A percentile compares a stretch with the other conserved stretches of the same genome.
These are phyloP conservation scores for Rhysida immarginata DNA, from an alignment of 1,140 invertebrate species.

Conservation along the genomic window DNA sequence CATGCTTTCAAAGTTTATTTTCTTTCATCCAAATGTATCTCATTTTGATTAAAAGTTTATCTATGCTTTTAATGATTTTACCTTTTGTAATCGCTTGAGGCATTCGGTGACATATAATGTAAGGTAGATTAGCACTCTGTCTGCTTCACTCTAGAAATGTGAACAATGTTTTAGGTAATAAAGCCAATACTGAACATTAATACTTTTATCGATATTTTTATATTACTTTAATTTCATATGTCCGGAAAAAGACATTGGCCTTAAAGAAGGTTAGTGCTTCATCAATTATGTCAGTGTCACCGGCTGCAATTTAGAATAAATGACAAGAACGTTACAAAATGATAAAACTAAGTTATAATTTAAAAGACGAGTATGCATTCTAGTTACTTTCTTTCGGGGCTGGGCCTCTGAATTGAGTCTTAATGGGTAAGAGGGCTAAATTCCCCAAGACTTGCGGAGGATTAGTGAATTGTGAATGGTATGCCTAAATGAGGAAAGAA, in stretches of 20 bases:
- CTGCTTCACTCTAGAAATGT: slow-evolving; percentile 66
- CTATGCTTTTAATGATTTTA: too few species aligned
- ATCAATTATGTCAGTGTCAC: slow-evolving; percentile 78
- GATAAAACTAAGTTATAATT: slow-evolving; percentile 7
- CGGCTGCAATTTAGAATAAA: slow-evolving; percentile 19
- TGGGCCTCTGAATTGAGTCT: slow-evolving; percentile 74
- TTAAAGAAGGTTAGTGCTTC: slow-evolving; percentile 95
- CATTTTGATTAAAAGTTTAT: too few species aligned
- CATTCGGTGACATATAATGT: slow-evolving; percentile 99
- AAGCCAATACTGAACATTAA: too few species aligned
- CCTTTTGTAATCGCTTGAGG: slow-evolving; percentile 79
- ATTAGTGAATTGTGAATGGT: slow-evolving; percentile 76
- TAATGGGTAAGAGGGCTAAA: slow-evolving; percentile 74
- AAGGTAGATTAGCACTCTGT: slow-evolving; percentile 91
- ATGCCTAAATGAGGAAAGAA: slow-evolving; percentile 46
- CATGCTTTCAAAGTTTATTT: too few species aligned
- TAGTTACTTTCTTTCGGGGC: slow-evolving; percentile 43
- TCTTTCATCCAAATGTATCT: too few species aligned
- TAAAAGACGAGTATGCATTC: too few species aligned
- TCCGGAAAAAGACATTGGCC: slow-evolving; percentile 98
- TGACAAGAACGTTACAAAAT: slow-evolving; percentile 3
- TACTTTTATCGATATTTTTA: too few species aligned
- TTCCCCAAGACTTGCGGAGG: slow-evolving; percentile 68
- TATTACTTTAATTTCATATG: slow-evolving; percentile 96
- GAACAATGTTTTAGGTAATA: too few species aligned